Evolutionary conservation across 2,888 invertebrate species (phyloP), one percentile per base, ranked within the genome.

Genomic region (Pyrocoelia pectoralis): DNA sequence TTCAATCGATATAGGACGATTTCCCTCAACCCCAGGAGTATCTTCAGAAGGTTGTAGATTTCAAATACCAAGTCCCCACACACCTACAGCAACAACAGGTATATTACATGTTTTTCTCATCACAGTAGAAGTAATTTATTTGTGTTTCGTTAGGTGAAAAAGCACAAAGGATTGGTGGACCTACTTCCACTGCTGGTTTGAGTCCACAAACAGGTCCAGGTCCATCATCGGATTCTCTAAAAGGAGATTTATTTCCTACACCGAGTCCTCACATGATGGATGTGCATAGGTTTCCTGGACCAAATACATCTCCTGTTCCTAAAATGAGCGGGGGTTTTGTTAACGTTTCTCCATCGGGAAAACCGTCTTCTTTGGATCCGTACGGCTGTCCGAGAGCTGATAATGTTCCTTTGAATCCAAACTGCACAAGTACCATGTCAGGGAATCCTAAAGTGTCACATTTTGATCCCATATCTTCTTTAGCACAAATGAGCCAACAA

Each of bases 401-500:
- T 72, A 88, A 89, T 75, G 84, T 89, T 60, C 89, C 89, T 43
- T 76, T 89, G 40, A 89, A 89, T 80, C 89, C 89, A 0, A 88
- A 89, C 71, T 87, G 86, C 69, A 84, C 84, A 55, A 83, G 83
- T 68, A 80, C 81, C 80, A 86, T 75, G 82, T 83, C 80, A 73
- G 84, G 80, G 77, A 88, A 76, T 81, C 87, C 80, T 74, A 89
- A 87, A 83, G 86, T 81, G 77, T 84, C 86, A 76, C 93, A 88
- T 77, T 96, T 96, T 81, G 96, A 96, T 84, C 96, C 96, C 0
- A 96, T 96, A 74, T 93, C 95, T 54, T 96, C 95, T 6, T 85
- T 96, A 75, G 95, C 95, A 57, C 95, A 96, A 81, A 96, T 96
- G 96, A 94, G 94, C 67, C 95, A 96, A 76, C 94, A 95, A 78